These are phyloP conservation scores for Buphagus erythrorhynchus DNA, from an alignment of 2,797 vertebrate species.

Conservation along the genomic window DNA sequence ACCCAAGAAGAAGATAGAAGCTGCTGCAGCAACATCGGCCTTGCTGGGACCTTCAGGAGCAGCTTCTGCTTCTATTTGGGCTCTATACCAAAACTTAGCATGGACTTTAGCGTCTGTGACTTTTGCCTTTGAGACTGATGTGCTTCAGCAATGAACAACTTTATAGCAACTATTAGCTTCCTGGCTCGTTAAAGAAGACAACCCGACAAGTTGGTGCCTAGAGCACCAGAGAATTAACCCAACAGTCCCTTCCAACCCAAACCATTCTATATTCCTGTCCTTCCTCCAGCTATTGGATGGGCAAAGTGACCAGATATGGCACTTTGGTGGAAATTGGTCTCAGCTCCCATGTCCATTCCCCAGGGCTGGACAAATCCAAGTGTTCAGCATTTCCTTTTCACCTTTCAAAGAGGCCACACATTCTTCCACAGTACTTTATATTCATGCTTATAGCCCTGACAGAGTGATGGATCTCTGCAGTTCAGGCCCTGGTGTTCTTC, in stretches of 20 bases:
- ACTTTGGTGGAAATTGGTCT: accelerated
- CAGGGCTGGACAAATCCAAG: not conserved
- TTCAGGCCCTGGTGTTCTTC: not conserved
- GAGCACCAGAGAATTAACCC: too few species aligned
- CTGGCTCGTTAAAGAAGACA: too few species aligned
- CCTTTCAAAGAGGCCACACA: not conserved
- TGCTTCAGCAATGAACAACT: too few species aligned
- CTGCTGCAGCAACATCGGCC: too few species aligned
- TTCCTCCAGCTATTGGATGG: not conserved
- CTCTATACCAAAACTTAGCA: too few species aligned
- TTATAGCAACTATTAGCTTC: too few species aligned
- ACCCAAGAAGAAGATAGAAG: too few species aligned
- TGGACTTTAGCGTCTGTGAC: too few species aligned
- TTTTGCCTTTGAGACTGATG: too few species aligned
- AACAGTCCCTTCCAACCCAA: not conserved
- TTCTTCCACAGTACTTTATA: not conserved
- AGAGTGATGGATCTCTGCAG: not conserved
- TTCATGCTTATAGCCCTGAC: not conserved
- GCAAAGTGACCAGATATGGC: accelerated
- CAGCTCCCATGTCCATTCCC: accelerated
- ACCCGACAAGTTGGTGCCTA: too few species aligned
- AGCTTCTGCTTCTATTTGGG: too few species aligned
- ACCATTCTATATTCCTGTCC: not conserved
- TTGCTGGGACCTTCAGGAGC: too few species aligned
- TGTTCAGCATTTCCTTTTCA: not conserved